Evolutionary conservation across 2,888 invertebrate genomes (phyloP).

Genomic region (Andrena praecox): DNA sequence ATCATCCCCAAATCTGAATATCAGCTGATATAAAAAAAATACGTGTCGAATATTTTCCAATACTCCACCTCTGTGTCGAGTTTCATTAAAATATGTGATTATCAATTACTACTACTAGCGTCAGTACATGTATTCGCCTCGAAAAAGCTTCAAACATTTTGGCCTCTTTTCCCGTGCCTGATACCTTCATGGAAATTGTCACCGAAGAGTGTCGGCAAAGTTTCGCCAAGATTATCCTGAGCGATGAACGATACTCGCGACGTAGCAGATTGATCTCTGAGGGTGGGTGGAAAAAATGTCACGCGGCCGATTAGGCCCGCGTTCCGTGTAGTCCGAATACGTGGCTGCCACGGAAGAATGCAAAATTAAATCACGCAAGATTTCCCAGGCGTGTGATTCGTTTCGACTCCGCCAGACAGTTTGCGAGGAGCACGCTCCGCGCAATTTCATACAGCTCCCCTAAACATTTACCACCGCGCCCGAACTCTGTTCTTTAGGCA

Average conservation of each 20-base stretch:
- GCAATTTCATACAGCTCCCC: conserved; percentile 20
- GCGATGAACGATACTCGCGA: neutral
- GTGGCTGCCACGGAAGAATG: conserved; percentile 17
- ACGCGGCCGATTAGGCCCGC: conserved; percentile 5
- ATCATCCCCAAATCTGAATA: too few species aligned
- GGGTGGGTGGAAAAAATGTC: neutral
- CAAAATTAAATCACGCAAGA: conserved; percentile 49
- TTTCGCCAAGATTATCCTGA: neutral
- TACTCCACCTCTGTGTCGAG: too few species aligned
- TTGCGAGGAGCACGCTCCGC: conserved; percentile 7
- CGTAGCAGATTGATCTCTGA: neutral
- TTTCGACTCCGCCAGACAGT: conserved; percentile 25
- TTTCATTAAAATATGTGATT: too few species aligned
- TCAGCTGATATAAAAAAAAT: too few species aligned
- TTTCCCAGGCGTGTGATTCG: conserved; percentile 51
- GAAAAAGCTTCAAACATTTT: too few species aligned
- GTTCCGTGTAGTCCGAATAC: neutral
- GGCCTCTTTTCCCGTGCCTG: too few species aligned
- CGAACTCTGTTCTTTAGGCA: neutral
- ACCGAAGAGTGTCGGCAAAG: neutral
- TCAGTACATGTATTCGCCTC: too few species aligned
- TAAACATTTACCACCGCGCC: conserved; percentile 17
- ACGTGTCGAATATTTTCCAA: too few species aligned
- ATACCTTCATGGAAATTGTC: neutral
- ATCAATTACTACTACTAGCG: too few species aligned